Conservation (phyloP, 2,113 vertebrate species). For the Chaenocephalus aceratus region DNA sequence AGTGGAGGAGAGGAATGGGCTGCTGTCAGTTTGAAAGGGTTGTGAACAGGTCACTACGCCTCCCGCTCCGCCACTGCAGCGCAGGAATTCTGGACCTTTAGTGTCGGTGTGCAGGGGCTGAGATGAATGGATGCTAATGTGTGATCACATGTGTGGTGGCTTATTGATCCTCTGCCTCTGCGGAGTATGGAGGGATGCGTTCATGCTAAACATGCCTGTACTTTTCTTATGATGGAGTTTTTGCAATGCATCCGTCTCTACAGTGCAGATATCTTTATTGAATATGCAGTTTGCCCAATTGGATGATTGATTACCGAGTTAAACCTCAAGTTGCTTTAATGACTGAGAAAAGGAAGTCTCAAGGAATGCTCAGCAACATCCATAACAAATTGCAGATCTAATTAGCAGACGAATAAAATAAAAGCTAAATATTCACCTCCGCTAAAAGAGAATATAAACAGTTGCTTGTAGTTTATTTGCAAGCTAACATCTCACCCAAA, state of each 20-base stretch:
- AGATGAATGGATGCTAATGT: constrained; percentile 59
- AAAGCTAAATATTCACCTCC: too few relatives aligned
- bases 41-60: constrained; percentile 77
- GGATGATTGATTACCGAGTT: too few relatives aligned
- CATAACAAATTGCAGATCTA: too few relatives aligned
- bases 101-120: constrained; percentile 8
- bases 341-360: too few relatives aligned
- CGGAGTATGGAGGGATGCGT: constrained; percentile 23
- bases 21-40: constrained; percentile 77
- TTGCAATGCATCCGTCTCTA: constrained; percentile 18
- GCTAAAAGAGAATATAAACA: too few relatives aligned
- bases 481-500: too few relatives aligned
- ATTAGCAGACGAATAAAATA: not conserved
- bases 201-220: constrained; percentile 1
- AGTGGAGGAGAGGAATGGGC: constrained; percentile 60
- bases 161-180: constrained; percentile 42
- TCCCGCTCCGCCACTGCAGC: constrained; percentile 51
- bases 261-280: not conserved
- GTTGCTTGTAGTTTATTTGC: too few relatives aligned
- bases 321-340: too few relatives aligned
- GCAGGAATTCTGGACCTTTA: constrained; percentile 54
- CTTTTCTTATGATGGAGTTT: constrained; percentile 11
- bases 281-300: not conserved
- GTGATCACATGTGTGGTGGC: constrained; percentile 27
- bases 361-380: too few relatives aligned